These are phyloP conservation scores for Enteromius argenteus DNA, from an alignment of 2,797 vertebrate species.

Conservation along the genomic window DNA sequence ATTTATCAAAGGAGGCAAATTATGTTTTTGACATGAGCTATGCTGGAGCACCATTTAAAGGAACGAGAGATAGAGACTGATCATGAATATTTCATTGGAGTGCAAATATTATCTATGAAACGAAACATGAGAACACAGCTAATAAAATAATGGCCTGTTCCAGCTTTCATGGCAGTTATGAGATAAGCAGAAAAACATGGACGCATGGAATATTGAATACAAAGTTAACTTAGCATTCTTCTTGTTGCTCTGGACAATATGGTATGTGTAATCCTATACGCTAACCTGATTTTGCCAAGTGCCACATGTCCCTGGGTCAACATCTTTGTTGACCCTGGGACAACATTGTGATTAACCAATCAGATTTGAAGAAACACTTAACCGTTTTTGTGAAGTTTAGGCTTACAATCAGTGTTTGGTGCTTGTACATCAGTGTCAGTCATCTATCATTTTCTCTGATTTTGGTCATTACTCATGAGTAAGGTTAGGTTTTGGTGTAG, in stretches of 20 bases:
- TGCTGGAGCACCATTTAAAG: constrained; percentile 15
- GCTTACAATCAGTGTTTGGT: too few species aligned
- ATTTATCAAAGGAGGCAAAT: constrained; percentile 22
- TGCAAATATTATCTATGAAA: constrained; percentile 30
- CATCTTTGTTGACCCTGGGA: too few species aligned
- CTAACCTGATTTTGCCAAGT: too few species aligned
- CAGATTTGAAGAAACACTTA: too few species aligned
- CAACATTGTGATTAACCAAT: too few species aligned
- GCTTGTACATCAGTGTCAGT: too few species aligned
- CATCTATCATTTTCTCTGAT: too few species aligned
- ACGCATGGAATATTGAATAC: not conserved
- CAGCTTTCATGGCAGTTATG: constrained; percentile 15
- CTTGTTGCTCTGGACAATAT: not conserved
- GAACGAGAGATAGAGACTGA: not conserved
- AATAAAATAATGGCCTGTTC: constrained; percentile 4
- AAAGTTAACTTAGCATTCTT: not conserved
- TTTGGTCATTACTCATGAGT: too few species aligned
- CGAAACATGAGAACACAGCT: constrained; percentile 8
- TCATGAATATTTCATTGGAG: constrained; percentile 38
- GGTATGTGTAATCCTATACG: not conserved
- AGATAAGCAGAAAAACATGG: constrained; percentile 10
- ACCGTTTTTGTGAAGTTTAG: too few species aligned
- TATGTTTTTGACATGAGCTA: constrained; percentile 31
- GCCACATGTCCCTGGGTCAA: too few species aligned
- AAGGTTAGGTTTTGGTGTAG: too few species aligned